Conservation (phyloP, 2,888 invertebrate species). For the Heliconius charithonia region DNA sequence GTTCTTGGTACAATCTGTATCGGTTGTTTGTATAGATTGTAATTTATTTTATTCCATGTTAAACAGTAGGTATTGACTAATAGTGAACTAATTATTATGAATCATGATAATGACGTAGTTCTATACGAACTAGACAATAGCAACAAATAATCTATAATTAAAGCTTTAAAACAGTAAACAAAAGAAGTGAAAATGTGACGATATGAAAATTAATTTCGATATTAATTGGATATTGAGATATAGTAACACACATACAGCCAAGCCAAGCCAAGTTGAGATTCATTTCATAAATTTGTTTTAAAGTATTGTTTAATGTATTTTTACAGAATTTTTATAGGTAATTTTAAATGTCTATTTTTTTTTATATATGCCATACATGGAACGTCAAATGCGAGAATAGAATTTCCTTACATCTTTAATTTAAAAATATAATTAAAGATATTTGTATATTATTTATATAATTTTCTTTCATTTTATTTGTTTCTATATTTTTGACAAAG, state of each 20-base stretch:
- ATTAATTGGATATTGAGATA: no score
- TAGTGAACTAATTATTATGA: constrained; percentile 9
- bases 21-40: no score
- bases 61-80: constrained; percentile 9
- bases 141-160: neutral
- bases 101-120: constrained; percentile 10
- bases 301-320: neutral
- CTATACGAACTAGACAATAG: neutral
- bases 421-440: no score
- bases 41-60: neutral
- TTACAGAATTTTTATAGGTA: neutral
- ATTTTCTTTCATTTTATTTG: no score
- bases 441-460: no score
- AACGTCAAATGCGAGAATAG: no score
- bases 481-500: neutral
- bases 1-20: no score
- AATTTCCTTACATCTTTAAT: no score
- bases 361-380: no score
- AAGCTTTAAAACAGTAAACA: neutral
- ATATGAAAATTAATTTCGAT: neutral
- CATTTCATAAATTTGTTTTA: neutral
- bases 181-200: neutral
- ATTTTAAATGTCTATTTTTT: no score
- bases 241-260: no score
- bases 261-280: no score